Percentiles rank a stretch among this genome's conserved stretches.
phyloP scores from a whole-genome alignment of 2,888 invertebrate species.

The Heliconius hortense region DNA sequence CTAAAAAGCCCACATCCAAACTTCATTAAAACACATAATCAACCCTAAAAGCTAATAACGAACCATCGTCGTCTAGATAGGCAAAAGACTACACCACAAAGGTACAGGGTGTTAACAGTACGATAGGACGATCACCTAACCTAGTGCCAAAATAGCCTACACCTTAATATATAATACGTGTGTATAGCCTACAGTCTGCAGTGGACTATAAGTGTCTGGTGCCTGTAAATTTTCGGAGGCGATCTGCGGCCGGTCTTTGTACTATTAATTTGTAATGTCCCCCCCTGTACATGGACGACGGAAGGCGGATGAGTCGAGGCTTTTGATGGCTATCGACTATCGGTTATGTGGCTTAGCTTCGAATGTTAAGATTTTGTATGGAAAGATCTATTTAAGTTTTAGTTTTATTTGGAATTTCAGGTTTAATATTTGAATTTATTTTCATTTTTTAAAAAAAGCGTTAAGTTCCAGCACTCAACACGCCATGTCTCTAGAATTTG shows the following conservation, averaged over 20 bases:
- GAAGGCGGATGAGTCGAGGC: slow-evolving; percentile 54
- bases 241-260: slow-evolving; percentile 81
- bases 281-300: slow-evolving; percentile 59
- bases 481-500: no score
- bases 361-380: slow-evolving; percentile 26
- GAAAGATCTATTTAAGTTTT: neutral
- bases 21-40: slow-evolving; percentile 8
- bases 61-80: slow-evolving; percentile 11
- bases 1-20: neutral
- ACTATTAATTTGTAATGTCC: slow-evolving; percentile 82
- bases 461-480: neutral
- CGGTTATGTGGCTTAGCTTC: slow-evolving; percentile 35
- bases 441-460: neutral
- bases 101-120: slow-evolving; percentile 38
- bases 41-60: slow-evolving; percentile 9
- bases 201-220: slow-evolving; percentile 69
- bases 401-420: neutral
- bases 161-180: slow-evolving; percentile 51
- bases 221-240: slow-evolving; percentile 79
- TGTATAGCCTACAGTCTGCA: slow-evolving; percentile 60
- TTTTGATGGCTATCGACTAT: slow-evolving; percentile 42
- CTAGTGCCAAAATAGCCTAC: slow-evolving; percentile 48
- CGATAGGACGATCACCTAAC: slow-evolving; percentile 38
- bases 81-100: slow-evolving; percentile 36
- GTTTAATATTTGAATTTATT: neutral